phyloP scores from a whole-genome alignment of 2,797 vertebrate genomes.

The Cirrhinus molitorella region DNA sequence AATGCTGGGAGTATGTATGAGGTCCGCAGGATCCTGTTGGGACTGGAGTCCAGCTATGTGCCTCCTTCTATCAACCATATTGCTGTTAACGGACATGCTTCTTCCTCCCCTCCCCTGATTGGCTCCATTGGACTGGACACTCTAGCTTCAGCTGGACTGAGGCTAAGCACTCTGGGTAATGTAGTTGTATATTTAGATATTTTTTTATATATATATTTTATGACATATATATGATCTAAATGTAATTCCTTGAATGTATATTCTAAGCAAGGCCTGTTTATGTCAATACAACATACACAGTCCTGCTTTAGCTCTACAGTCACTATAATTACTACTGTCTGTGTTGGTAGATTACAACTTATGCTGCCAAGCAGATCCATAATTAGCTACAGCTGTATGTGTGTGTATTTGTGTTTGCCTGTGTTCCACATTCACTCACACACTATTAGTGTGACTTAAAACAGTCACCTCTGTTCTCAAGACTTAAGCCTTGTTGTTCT shows the following conservation, averaged over 20 bases:
- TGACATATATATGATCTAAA: background rate
- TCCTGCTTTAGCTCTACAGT: constrained; percentile 16
- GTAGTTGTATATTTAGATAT: constrained; percentile 8
- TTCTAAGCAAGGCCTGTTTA: constrained; percentile 17
- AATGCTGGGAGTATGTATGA: constrained; percentile 92
- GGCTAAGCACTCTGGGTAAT: constrained; percentile 97
- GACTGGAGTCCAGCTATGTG: constrained; percentile 89
- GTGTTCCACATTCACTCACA: constrained; percentile 16
- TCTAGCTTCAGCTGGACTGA: constrained; percentile 94
- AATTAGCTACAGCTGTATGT: constrained; percentile 47
- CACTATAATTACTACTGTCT: constrained; percentile 81
- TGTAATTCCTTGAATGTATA: constrained; percentile 12
- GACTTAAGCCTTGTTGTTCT: background rate
- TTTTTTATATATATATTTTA: background rate
- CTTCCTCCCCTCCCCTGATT: constrained; percentile 82
- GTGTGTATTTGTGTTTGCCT: constrained; percentile 26
- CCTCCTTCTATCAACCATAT: constrained; percentile 63
- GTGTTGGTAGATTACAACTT: constrained; percentile 78
- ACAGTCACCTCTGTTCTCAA: background rate
- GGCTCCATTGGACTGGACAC: constrained; percentile 95
- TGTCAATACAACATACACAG: background rate
- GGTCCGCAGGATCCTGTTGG: constrained; percentile 87
- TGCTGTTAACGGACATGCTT: constrained; percentile 70
- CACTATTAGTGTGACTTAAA: constrained; percentile 11
- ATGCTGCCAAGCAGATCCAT: constrained; percentile 78